A percentile compares a stretch with the other conserved stretches of the same genome.
phyloP scores from a whole-genome alignment of 2,888 invertebrate species.

The Leucophenga montana region DNA sequence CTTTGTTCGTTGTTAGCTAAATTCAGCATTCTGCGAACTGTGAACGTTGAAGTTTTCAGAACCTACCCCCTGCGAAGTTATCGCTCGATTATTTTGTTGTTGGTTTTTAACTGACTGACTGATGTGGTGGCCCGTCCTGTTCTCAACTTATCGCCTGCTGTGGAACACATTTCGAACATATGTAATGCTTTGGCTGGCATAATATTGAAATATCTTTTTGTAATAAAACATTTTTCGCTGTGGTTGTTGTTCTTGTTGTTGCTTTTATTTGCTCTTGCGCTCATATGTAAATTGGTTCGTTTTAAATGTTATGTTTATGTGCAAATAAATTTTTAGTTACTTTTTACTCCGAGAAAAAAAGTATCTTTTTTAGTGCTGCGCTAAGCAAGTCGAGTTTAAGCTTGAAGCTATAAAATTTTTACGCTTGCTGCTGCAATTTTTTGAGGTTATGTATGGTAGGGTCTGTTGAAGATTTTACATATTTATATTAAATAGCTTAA shows the following conservation, averaged over 20 bases:
- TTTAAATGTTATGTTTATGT: constrained; percentile 1
- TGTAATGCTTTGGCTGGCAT: background rate
- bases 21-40: background rate
- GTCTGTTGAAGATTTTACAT: too few relatives aligned
- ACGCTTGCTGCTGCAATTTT: too few relatives aligned
- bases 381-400: too few relatives aligned
- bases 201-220: too few relatives aligned
- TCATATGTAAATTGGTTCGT: constrained; percentile 4
- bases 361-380: too few relatives aligned
- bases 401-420: too few relatives aligned
- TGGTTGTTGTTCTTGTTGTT: too few relatives aligned
- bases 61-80: constrained; percentile 12
- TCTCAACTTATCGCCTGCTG: background rate
- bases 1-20: constrained; percentile 6
- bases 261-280: background rate
- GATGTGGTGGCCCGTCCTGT: too few relatives aligned
- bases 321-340: background rate
- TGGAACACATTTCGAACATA: constrained; percentile 18
- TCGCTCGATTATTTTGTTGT: too few relatives aligned
- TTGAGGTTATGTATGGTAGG: too few relatives aligned
- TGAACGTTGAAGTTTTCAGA: background rate
- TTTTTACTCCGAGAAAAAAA: background rate
- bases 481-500: too few relatives aligned
- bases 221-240: constrained; percentile 2
- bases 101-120: too few relatives aligned